Evolutionary conservation across 2,113 vertebrate species (phyloP).

Genomic region (Lepisosteus oculatus): DNA sequence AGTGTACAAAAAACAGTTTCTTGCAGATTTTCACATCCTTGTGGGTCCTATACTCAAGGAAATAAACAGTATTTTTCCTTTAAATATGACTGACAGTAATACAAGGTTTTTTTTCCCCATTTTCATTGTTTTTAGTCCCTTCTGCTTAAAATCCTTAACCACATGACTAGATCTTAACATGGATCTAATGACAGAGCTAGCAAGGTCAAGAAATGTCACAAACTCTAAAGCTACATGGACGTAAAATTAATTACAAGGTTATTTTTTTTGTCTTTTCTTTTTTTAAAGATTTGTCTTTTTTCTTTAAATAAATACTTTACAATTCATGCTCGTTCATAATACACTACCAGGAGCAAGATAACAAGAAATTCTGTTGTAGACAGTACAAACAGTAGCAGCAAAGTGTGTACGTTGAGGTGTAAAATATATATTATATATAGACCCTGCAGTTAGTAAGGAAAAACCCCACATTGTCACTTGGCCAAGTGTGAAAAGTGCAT

Average conservation of each 20-base stretch:
- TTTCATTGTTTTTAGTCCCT: conserved; percentile 64
- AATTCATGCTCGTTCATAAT: conserved; percentile 93
- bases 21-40: conserved; percentile 82
- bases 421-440: conserved; percentile 54
- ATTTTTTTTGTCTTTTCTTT: conserved; percentile 62
- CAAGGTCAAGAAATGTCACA: conserved; percentile 82
- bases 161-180: conserved; percentile 74
- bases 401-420: conserved; percentile 80
- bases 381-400: conserved; percentile 92
- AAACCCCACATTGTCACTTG: conserved; percentile 63
- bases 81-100: conserved; percentile 74
- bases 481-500: conserved; percentile 57
- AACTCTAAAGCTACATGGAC: conserved; percentile 88
- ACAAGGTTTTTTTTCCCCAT: conserved; percentile 64
- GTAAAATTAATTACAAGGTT: conserved; percentile 78
- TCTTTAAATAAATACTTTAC: conserved; percentile 96
- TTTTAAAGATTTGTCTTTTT: conserved; percentile 56
- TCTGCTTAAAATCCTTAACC: conserved; percentile 78
- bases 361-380: conserved; percentile 76
- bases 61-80: conserved; percentile 58
- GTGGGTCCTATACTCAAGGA: conserved; percentile 78
- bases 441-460: conserved; percentile 78
- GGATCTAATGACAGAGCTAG: conserved; percentile 79
- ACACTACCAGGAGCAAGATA: conserved; percentile 83
- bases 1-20: conserved; percentile 92